Conservation (phyloP, 2,888 invertebrate genomes). For the Macrosiphum euphorbiae region DNA sequence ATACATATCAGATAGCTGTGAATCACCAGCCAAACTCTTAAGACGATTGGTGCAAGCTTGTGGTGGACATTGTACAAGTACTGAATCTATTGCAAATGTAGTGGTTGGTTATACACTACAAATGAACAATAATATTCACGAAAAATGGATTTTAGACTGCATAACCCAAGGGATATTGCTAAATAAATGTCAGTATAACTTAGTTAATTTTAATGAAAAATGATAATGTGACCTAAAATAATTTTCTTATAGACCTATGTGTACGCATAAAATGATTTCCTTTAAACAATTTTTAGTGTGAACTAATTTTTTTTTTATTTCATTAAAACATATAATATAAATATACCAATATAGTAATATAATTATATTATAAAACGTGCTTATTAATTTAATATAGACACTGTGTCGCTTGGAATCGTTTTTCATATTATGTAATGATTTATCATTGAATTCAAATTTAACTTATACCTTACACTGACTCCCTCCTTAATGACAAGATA, state of each 20-base stretch:
- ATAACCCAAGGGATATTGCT: constrained; percentile 69
- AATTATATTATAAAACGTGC: no score
- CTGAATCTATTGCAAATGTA: constrained; percentile 72
- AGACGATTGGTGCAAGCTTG: constrained; percentile 75
- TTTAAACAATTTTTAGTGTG: neutral
- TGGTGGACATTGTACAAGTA: constrained; percentile 73
- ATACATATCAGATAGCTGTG: constrained; percentile 73
- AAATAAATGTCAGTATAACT: neutral
- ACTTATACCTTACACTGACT: no score
- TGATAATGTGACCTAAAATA: neutral
- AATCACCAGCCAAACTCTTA: constrained; percentile 73
- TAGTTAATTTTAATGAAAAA: neutral
- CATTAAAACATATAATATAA: neutral
- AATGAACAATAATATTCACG: constrained; percentile 67
- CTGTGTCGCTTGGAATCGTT: no score
- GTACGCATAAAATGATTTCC: neutral
- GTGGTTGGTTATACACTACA: constrained; percentile 72
- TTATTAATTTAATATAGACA: no score
- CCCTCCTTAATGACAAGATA: no score
- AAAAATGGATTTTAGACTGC: constrained; percentile 78
- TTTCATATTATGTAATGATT: no score
- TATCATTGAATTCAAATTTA: no score
- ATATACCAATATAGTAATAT: no score
- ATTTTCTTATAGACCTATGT: neutral
- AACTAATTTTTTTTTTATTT: neutral